phyloP scores from a whole-genome alignment of 2,888 invertebrate genomes.

The Ischnus inquisitorius region DNA sequence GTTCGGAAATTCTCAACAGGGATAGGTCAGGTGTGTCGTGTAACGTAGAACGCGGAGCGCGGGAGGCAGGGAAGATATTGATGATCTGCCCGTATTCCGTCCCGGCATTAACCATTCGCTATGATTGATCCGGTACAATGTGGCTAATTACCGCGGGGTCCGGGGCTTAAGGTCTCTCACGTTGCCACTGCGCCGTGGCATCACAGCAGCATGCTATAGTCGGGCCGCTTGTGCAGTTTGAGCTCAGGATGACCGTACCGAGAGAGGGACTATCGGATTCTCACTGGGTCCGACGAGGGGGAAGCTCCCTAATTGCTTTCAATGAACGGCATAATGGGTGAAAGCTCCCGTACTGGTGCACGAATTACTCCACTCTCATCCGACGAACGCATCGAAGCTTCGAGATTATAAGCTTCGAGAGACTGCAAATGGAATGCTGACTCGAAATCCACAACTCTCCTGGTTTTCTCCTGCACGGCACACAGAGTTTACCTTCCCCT shows the following conservation, averaged over 20 bases:
- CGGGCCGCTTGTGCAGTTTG: slow-evolving; percentile 61
- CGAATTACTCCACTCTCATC: slow-evolving; percentile 48
- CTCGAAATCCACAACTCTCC: slow-evolving; percentile 15
- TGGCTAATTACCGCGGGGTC: slow-evolving; percentile 69
- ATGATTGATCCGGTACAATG: slow-evolving; percentile 73
- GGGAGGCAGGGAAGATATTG: slow-evolving; percentile 64
- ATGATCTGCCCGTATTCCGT: slow-evolving; percentile 67
- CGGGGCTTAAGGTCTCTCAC: slow-evolving; percentile 67
- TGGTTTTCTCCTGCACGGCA: slow-evolving; percentile 14
- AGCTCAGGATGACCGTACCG: slow-evolving; percentile 62
- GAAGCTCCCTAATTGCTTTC: slow-evolving; percentile 72
- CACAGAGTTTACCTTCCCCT: not conserved
- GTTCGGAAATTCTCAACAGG: not conserved
- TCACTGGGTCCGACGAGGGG: slow-evolving; percentile 61
- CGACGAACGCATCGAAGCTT: slow-evolving; percentile 53
- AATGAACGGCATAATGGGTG: slow-evolving; percentile 71
- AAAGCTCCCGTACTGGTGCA: slow-evolving; percentile 59
- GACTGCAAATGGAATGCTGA: slow-evolving; percentile 48
- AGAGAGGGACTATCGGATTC: slow-evolving; percentile 69
- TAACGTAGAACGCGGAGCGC: slow-evolving; percentile 12
- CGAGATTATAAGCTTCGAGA: slow-evolving; percentile 56
- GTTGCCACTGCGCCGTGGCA: slow-evolving; percentile 32
- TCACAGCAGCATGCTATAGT: slow-evolving; percentile 40
- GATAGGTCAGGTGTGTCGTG: not conserved
- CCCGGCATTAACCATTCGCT: slow-evolving; percentile 64